Evolutionary conservation across 2,797 vertebrate species (phyloP).

Genomic region (Tachyglossus aculeatus): DNA sequence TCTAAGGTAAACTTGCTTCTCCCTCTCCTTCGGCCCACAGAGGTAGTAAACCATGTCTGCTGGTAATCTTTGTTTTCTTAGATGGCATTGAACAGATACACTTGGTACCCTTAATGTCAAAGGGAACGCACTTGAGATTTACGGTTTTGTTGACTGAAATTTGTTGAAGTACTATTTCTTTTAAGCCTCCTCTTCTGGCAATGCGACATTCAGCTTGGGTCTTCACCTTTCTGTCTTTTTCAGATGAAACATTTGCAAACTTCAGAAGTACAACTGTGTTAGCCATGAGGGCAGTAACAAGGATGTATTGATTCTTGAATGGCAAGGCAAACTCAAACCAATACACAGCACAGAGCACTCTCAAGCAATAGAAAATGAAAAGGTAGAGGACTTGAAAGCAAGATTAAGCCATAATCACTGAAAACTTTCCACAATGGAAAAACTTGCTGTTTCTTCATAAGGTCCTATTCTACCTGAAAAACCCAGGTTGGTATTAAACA

Average conservation of each 20-base stretch:
- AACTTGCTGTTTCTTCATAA: slow-evolving; percentile 56
- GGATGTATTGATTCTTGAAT: slow-evolving; percentile 6
- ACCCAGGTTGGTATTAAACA: slow-evolving; percentile 68
- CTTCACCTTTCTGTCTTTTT: slow-evolving; percentile 27
- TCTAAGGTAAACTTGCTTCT: background rate
- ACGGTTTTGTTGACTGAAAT: background rate
- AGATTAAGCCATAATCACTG: slow-evolving; percentile 67
- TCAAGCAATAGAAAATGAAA: slow-evolving; percentile 29
- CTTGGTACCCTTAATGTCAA: background rate
- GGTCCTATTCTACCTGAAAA: slow-evolving; percentile 59
- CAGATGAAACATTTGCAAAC: slow-evolving; percentile 31
- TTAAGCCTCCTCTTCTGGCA: too few relatives aligned
- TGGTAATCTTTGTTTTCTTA: background rate
- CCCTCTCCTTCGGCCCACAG: background rate
- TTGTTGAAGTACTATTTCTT: background rate
- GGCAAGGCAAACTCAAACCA: slow-evolving; percentile 43
- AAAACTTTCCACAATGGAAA: slow-evolving; percentile 59
- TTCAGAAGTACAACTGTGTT: background rate
- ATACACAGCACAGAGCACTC: slow-evolving; percentile 33
- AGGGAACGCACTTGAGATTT: background rate
- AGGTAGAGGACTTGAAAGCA: slow-evolving; percentile 33
- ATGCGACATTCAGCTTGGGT: background rate
- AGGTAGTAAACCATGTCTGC: background rate
- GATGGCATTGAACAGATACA: background rate
- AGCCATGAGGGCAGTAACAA: slow-evolving; percentile 21